Base-by-base conservation (phyloP, 2,797 vertebrate genomes). In the Spinus olivaceus region DNA sequence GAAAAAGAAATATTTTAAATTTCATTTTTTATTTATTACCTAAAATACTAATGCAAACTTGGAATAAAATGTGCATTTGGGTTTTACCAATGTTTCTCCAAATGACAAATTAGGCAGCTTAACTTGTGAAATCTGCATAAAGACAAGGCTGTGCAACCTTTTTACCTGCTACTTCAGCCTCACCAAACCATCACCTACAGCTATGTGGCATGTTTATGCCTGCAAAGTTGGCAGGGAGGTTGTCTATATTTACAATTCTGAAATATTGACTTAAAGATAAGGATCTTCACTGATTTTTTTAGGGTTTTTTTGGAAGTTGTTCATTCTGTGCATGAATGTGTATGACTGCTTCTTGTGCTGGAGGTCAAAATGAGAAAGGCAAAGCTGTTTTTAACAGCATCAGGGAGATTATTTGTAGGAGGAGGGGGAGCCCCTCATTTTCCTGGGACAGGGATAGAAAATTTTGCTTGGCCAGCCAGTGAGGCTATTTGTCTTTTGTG, bases 371-470 rank as follows among this genome's bases (percentile, higher is more conserved):
- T 14, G 6, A 49, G 67, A 74, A 88, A 67, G 8, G 16, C 3
- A 78, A 65, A 30, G 3, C 8, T n/a, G 11, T 54, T 82, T 87
- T 88, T 22, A 65, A 44, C 16, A 59, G 39, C 17, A 61, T 61
- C 10, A 63, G 39, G 28, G 80, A 42, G 22, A 54, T 33, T 41
- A 22, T 15, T 18, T 54, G 25, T 9, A 47, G 9, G 6, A 54
- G 47, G 14, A 2, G 6, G 5, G 6, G 2, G 5, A 23, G 1
- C 0, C 5, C 4, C 6, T 71, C 5, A n/a, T 6, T 47, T 18
- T 70, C 23, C 15, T 61, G n/a, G 64, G 39, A 27, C 19, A 59
- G 11, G 12, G 24, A 22, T 20, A 84, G 63, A 54, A 89, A 59
- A 9, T n/a, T 47, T 87, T 85, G 28, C 8, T 89, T 85, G 78